Evolutionary conservation across 92 coral and sea anemone genomes (phyloP).

Genomic region (Epizoanthus ramosus): DNA sequence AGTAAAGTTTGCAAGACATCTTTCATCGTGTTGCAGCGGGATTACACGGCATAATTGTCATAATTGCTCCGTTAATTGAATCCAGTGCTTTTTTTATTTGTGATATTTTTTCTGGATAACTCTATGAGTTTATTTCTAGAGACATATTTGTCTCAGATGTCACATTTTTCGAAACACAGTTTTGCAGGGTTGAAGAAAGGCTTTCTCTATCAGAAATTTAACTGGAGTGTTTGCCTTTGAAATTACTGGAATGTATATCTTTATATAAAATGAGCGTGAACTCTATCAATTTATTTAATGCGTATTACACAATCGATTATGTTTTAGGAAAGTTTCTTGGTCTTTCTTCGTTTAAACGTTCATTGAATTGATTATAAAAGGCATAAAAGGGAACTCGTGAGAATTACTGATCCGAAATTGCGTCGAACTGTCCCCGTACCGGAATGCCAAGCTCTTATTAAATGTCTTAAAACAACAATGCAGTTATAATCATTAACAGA

Average conservation of each 20-base stretch:
- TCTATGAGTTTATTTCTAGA: slow-evolving; percentile 18
- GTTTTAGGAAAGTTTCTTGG: not conserved
- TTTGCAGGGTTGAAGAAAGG: too few relatives aligned
- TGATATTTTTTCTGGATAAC: slow-evolving; percentile 6
- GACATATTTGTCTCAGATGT: not conserved
- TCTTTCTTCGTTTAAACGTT: not conserved
- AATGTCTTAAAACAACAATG: slow-evolving; percentile 57
- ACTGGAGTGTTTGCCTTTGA: too few relatives aligned
- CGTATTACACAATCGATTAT: too few relatives aligned
- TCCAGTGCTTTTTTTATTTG: not conserved
- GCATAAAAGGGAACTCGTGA: not conserved
- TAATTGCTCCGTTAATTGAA: slow-evolving; percentile 41
- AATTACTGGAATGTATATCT: too few relatives aligned
- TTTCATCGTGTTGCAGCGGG: slow-evolving; percentile 39
- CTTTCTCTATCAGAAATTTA: too few relatives aligned
- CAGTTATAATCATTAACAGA: slow-evolving; percentile 51
- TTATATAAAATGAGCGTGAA: too few relatives aligned
- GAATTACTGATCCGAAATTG: slow-evolving; percentile 6
- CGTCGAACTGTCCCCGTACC: slow-evolving; percentile 25
- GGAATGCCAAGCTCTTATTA: slow-evolving; percentile 55
- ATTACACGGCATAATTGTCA: slow-evolving; percentile 36
- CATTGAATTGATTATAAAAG: slow-evolving; percentile 1
- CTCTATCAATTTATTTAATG: too few relatives aligned
- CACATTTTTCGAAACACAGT: slow-evolving; percentile 1
- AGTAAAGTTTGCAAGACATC: not conserved